Evolutionary conservation across 2,113 vertebrate genomes (phyloP).

Genomic region (Chlamydotis undulata): DNA sequence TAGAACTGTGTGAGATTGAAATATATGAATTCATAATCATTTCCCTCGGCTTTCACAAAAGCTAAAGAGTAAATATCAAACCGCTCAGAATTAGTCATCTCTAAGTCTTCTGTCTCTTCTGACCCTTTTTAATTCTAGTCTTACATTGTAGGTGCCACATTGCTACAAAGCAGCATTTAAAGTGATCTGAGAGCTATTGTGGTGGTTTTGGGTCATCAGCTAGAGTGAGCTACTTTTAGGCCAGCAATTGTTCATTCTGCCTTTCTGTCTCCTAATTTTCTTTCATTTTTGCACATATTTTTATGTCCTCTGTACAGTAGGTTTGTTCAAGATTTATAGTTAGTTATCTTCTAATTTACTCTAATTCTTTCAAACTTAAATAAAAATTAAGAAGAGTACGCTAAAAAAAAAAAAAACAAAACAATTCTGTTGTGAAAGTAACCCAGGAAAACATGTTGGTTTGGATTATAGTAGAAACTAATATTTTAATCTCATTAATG

Average conservation of each 20-base stretch:
- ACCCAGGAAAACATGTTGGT: conserved; percentile 18
- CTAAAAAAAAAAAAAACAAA: neutral
- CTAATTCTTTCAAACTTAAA: conserved; percentile 30
- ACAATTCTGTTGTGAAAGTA: conserved; percentile 4
- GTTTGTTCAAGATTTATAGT: conserved; percentile 25
- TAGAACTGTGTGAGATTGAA: conserved; percentile 82
- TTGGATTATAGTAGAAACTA: neutral
- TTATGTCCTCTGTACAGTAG: conserved; percentile 17
- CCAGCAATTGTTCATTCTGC: conserved; percentile 58
- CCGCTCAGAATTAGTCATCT: conserved; percentile 69
- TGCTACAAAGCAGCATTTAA: conserved; percentile 78
- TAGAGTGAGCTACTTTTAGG: conserved; percentile 61
- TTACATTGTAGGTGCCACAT: conserved; percentile 71
- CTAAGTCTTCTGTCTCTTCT: conserved; percentile 72
- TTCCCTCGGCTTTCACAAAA: conserved; percentile 74
- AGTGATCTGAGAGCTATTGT: conserved; percentile 67
- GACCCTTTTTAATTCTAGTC: conserved; percentile 68
- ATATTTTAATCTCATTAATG: conserved; percentile 22
- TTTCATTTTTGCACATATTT: conserved; percentile 49
- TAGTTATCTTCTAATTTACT: conserved; percentile 40
- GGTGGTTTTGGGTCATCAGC: conserved; percentile 64
- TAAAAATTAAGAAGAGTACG: neutral
- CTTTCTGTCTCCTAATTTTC: conserved; percentile 23
- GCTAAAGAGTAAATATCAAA: conserved; percentile 79
- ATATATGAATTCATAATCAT: conserved; percentile 84